Base-by-base conservation (phyloP, 2,797 vertebrate species). In the Octomys mimax region DNA sequence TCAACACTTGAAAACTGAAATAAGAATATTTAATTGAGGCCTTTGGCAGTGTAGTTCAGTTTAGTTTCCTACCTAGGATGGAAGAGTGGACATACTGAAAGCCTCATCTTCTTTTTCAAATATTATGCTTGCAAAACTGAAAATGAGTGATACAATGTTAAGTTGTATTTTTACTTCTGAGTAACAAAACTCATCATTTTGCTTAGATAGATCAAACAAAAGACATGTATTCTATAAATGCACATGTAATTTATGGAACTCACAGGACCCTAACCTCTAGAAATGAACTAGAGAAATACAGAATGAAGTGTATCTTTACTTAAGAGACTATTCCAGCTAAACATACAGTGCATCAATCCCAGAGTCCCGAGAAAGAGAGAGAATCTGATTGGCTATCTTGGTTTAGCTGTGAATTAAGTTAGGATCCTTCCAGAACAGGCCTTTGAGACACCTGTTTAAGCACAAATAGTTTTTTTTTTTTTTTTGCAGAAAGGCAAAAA, bases 181-280 rank as follows among this genome's bases (percentile, higher is more conserved):
- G 39, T 61, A 88, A 94, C n/a, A 77, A 70, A 75, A 82, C 22
- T 5, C 31, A 94, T 28, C 18, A 33, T 86, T 87, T 71, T 90
- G 39, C n/a, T 91, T 88, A 91, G 36, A 73, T 88, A 91, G 36
- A 73, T 93, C 39, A 87, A 92, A 46, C 57, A 66, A 88, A 87
- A 94, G 12, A 89, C 4, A 31, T 57, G 71, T 70, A 22, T 75
- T 62, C 52, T 31, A 39, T 78, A 89, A 80, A 92, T 80, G 85
- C 0, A 66, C 46, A 92, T 66, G 31, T 91, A 54, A 92, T 54
- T 79, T 42, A 57, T 80, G 33, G 57, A 83, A 91, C 42, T 91
- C 36, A 92, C 70, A 26, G 36, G 33, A 91, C 10, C 16, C 1
- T 81, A 61, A 66, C 31, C 31, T 16, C 86, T 36, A 49, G 39